These are phyloP conservation scores for Mustela nigripes DNA, from an alignment of 2,113 vertebrate genomes.

Conservation along the genomic window DNA sequence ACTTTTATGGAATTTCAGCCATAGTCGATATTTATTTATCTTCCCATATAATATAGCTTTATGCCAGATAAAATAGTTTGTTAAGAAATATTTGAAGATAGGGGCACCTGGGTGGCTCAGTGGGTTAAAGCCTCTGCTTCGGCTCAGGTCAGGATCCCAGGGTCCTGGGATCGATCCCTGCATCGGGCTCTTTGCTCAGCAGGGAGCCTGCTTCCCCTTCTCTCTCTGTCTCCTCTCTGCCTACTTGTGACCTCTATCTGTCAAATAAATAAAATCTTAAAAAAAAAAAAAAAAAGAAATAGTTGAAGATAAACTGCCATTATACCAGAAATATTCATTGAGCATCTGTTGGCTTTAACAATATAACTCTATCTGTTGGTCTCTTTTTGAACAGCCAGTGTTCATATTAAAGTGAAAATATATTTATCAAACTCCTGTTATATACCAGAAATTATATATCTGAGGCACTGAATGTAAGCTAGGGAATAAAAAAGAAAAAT, in stretches of 20 bases:
- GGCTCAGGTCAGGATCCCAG: too few species aligned
- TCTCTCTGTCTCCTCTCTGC: too few species aligned
- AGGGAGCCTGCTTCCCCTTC: too few species aligned
- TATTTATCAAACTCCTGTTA: background rate
- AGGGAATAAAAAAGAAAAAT: background rate
- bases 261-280: too few species aligned
- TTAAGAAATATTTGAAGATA: background rate
- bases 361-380: background rate
- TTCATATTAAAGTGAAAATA: slow-evolving; percentile 7
- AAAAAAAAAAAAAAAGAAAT: background rate
- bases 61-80: background rate
- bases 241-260: too few species aligned
- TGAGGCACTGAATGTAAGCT: background rate
- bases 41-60: background rate
- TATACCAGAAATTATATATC: background rate
- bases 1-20: slow-evolving; percentile 1
- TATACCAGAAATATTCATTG: background rate
- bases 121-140: too few species aligned
- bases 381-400: background rate
- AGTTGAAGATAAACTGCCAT: background rate
- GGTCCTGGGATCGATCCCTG: too few species aligned
- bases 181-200: too few species aligned
- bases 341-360: background rate
- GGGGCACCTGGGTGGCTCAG: too few species aligned
- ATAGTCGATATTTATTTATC: slow-evolving; percentile 19